Evolutionary conservation across 2,113 vertebrate genomes (phyloP).

Genomic region (Rattus rattus): DNA sequence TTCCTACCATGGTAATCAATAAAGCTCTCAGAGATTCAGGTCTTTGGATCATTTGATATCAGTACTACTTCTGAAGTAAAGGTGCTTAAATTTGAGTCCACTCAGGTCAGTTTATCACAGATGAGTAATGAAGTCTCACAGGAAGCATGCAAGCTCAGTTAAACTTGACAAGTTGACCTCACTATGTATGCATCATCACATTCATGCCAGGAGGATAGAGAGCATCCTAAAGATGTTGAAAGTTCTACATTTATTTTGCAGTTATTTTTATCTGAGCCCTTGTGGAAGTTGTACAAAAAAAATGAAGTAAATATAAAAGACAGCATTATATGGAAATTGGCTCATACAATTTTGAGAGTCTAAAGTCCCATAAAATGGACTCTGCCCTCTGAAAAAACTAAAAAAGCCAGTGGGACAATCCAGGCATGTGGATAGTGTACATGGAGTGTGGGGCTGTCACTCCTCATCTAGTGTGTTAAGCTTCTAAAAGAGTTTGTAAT

Average conservation of each 20-base stretch:
- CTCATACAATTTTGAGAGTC: background rate
- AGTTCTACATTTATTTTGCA: background rate
- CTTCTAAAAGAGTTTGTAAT: background rate
- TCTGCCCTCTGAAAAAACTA: background rate
- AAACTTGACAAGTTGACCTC: background rate
- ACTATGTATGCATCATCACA: background rate
- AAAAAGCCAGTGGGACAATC: background rate
- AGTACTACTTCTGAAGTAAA: background rate
- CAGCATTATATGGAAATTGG: background rate
- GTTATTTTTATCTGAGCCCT: background rate
- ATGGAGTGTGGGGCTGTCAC: accelerated
- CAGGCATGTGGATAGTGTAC: background rate
- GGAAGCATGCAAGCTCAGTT: background rate
- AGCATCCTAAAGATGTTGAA: background rate
- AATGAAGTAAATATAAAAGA: background rate
- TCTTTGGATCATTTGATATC: background rate
- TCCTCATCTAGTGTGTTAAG: background rate
- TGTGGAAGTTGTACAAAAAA: background rate
- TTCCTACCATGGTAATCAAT: background rate
- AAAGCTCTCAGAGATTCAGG: background rate
- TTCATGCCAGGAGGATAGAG: background rate
- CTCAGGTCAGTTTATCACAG: background rate
- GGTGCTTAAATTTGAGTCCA: background rate
- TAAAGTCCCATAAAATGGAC: background rate
- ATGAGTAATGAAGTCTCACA: background rate